A percentile compares a stretch with the other conserved stretches of the same genome.
phyloP scores from a whole-genome alignment of 2,113 vertebrate genomes.

The Grammomys dolichurus region DNA sequence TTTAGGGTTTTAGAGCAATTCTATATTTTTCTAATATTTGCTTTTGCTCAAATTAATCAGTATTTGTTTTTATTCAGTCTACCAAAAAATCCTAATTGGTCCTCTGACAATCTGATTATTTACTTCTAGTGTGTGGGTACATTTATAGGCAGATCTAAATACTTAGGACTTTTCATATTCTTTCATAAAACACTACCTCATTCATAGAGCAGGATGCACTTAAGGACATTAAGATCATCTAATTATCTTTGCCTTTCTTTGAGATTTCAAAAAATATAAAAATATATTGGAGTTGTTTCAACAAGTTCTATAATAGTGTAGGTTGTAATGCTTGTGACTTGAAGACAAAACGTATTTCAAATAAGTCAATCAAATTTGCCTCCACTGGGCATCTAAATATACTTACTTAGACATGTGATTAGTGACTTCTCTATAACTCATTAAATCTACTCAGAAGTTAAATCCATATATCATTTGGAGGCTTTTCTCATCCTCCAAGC shows the following conservation, averaged over 20 bases:
- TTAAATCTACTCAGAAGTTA: not conserved
- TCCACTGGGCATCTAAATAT: not conserved
- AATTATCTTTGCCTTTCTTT: constrained; percentile 15
- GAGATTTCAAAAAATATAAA: constrained; percentile 12
- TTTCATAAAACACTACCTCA: constrained; percentile 2
- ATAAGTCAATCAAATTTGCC: not conserved
- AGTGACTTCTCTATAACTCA: not conserved
- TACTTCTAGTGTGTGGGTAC: not conserved
- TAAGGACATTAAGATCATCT: not conserved
- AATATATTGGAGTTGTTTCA: not conserved
- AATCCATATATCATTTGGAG: not conserved
- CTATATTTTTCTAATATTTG: not conserved
- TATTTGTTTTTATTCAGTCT: not conserved
- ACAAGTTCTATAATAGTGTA: not conserved
- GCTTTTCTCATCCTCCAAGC: not conserved
- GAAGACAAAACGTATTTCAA: constrained; percentile 38
- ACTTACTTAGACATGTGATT: not conserved
- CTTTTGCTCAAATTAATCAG: constrained; percentile 22
- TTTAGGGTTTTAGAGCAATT: not conserved
- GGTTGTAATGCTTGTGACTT: not conserved
- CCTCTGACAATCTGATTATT: constrained; percentile 32
- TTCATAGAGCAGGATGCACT: not conserved
- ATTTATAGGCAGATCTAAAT: not conserved
- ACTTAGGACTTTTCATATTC: not conserved
- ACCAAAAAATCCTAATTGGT: not conserved